These are phyloP conservation scores for Mya arenaria DNA, from an alignment of 1,140 invertebrate species.

Conservation along the genomic window DNA sequence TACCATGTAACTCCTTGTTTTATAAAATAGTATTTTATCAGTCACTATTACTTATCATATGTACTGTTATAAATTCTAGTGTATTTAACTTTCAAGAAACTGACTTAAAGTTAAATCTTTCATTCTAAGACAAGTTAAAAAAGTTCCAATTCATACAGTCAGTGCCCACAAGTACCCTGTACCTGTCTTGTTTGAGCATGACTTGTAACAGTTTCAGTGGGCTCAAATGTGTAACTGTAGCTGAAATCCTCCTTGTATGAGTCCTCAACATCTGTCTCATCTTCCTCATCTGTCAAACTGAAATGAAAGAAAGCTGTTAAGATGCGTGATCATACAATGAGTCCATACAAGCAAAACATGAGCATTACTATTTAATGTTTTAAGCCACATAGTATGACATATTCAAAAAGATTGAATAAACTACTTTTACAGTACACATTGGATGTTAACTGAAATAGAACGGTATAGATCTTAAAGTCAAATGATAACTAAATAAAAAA, in stretches of 20 bases:
- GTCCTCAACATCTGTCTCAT: slow-evolving; percentile 5
- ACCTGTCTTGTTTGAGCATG: slow-evolving; percentile 27
- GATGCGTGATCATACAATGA: no score
- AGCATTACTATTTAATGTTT: not conserved
- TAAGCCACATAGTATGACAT: not conserved
- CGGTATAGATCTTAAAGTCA: no score
- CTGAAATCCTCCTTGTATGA: slow-evolving; percentile 38
- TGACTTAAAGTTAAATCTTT: not conserved
- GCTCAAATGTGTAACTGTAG: slow-evolving; percentile 54
- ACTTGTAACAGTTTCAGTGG: slow-evolving; percentile 19
- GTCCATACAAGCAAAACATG: not conserved
- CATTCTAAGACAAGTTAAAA: not conserved
- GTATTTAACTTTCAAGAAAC: not conserved
- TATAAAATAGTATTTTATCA: not conserved
- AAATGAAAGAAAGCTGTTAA: not conserved
- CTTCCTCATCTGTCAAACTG: slow-evolving; percentile 41
- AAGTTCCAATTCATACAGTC: not conserved
- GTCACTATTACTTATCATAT: not conserved
- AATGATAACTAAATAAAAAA: no score
- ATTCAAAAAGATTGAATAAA: not conserved
- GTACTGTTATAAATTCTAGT: not conserved
- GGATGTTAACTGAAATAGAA: no score
- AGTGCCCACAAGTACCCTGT: not conserved
- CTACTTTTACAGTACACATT: not conserved
- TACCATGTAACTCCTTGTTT: no score